Evolutionary conservation across 2,888 invertebrate genomes (phyloP).

Genomic region (Dusona sp.): DNA sequence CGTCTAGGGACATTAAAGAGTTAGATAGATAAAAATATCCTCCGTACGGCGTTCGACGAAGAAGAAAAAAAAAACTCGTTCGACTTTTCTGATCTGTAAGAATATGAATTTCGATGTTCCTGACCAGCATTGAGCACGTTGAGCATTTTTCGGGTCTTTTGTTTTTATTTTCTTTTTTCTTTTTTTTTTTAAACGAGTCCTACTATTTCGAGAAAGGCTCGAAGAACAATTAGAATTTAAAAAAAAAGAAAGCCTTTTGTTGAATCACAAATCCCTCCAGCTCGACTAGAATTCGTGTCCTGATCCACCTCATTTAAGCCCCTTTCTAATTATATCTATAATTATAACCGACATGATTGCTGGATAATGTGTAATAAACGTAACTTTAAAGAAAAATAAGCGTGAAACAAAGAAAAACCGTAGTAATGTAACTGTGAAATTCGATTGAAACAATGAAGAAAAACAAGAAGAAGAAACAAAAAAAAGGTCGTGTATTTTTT

Average conservation of each 20-base stretch:
- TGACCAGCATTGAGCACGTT: slow-evolving; percentile 17
- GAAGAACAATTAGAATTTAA: slow-evolving; percentile 44
- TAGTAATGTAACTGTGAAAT: slow-evolving; percentile 62
- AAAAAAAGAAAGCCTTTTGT: slow-evolving; percentile 53
- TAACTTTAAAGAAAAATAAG: slow-evolving; percentile 47
- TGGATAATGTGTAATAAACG: slow-evolving; percentile 68
- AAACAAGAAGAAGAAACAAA: slow-evolving; percentile 25
- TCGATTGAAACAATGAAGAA: slow-evolving; percentile 48
- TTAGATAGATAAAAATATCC: slow-evolving; percentile 10
- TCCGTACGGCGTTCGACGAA: background rate
- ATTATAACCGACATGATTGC: slow-evolving; percentile 32
- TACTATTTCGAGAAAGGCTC: slow-evolving; percentile 21
- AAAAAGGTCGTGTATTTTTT: slow-evolving; percentile 69
- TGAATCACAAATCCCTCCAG: slow-evolving; percentile 45
- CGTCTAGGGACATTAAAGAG: slow-evolving; percentile 1
- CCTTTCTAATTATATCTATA: slow-evolving; percentile 62
- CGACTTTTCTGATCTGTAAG: slow-evolving; percentile 10
- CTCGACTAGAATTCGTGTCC: slow-evolving; percentile 59
- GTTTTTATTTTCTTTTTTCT: slow-evolving; percentile 8
- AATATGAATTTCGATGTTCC: slow-evolving; percentile 24
- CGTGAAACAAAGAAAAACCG: slow-evolving; percentile 39
- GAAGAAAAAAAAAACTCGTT: background rate
- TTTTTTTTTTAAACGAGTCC: background rate
- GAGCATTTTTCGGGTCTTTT: background rate
- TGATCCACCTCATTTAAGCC: slow-evolving; percentile 1